Evolutionary conservation across 2,888 invertebrate genomes (phyloP).

Genomic region (Ommatoiulus sabulosus): DNA sequence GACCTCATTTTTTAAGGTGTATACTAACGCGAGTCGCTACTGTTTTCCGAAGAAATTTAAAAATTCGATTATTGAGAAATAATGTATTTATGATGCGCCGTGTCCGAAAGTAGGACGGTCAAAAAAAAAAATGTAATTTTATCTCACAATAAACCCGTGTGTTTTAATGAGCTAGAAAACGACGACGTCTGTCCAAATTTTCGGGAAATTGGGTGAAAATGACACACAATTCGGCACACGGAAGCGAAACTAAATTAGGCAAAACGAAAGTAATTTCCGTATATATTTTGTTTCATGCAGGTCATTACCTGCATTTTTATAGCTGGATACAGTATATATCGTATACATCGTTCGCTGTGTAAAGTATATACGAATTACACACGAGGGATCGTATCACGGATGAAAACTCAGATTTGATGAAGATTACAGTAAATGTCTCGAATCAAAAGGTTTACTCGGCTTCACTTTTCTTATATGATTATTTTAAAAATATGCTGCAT

Average conservation of each 20-base stretch:
- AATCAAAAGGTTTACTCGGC: too few relatives aligned
- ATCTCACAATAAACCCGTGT: not conserved
- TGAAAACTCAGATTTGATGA: too few relatives aligned
- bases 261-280: slow-evolving; percentile 1
- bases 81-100: not conserved
- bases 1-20: not conserved
- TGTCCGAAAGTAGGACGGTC: not conserved
- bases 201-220: not conserved
- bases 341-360: too few relatives aligned
- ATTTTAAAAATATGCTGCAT: too few relatives aligned
- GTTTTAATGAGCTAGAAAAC: not conserved
- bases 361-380: too few relatives aligned
- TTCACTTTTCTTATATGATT: too few relatives aligned
- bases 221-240: not conserved
- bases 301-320: too few relatives aligned
- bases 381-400: too few relatives aligned
- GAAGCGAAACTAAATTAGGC: not conserved
- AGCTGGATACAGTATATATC: too few relatives aligned
- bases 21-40: not conserved
- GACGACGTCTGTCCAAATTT: not conserved
- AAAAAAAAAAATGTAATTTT: not conserved
- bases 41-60: not conserved
- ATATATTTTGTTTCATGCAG: not conserved
- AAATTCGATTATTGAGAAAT: not conserved
- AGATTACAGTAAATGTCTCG: too few relatives aligned